phyloP scores from a whole-genome alignment of 2,113 vertebrate species.

The Galemys pyrenaicus region DNA sequence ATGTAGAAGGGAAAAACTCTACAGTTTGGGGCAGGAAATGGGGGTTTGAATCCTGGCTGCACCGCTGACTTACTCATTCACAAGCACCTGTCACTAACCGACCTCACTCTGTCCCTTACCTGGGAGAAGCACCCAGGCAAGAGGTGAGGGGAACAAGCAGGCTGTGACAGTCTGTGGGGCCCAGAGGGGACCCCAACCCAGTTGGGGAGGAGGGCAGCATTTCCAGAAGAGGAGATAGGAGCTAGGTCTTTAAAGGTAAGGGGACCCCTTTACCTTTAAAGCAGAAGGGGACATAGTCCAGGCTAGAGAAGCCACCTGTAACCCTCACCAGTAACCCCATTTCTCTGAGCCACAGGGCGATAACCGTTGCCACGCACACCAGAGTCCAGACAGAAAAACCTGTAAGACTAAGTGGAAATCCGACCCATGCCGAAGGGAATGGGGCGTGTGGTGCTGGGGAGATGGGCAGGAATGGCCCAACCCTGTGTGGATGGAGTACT shows the following conservation, averaged over 20 bases:
- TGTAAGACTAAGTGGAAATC: background rate
- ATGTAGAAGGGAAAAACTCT: background rate
- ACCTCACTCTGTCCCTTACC: background rate
- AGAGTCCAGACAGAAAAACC: background rate
- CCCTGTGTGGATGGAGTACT: background rate
- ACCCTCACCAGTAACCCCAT: background rate
- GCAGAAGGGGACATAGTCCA: background rate
- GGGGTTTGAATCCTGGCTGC: background rate
- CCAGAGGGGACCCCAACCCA: background rate
- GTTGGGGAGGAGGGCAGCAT: background rate
- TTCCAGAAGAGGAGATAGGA: background rate
- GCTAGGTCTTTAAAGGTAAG: background rate
- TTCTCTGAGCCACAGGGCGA: background rate
- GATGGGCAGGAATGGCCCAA: background rate
- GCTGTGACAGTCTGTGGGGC: background rate
- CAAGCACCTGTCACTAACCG: background rate
- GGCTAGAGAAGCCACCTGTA: background rate
- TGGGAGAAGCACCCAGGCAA: background rate
- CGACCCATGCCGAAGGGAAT: background rate
- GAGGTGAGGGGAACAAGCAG: background rate
- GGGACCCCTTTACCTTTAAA: background rate
- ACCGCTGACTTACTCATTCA: background rate
- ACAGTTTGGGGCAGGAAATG: background rate
- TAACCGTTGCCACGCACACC: background rate
- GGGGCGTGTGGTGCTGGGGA: background rate